Evolutionary conservation across 2,888 invertebrate species (phyloP).

Genomic region (Drosophila putrida): DNA sequence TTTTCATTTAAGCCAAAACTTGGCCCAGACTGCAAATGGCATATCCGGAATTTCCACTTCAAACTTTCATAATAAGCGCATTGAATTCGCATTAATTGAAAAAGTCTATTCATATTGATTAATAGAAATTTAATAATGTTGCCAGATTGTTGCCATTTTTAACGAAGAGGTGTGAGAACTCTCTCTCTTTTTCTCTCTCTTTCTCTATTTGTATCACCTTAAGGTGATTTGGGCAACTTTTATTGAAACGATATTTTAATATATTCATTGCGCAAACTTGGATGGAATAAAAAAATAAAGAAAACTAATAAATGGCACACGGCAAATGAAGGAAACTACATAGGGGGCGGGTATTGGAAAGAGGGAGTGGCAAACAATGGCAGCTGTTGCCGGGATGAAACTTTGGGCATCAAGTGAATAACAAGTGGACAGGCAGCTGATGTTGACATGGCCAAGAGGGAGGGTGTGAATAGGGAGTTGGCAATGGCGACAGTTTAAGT

Average conservation of each 20-base stretch:
- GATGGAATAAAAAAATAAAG: constrained; percentile 5
- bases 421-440: constrained; percentile 73
- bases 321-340: constrained; percentile 18
- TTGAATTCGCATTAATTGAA: constrained; percentile 55
- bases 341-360: background rate
- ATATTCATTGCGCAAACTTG: constrained; percentile 70
- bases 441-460: constrained; percentile 58
- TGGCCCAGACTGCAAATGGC: constrained; percentile 32
- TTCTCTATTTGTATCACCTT: constrained; percentile 14
- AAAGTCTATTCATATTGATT: constrained; percentile 44
- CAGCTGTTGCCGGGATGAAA: constrained; percentile 71
- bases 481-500: constrained; percentile 53
- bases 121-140: constrained; percentile 64
- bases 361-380: constrained; percentile 40
- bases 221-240: constrained; percentile 44
- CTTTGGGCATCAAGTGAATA: constrained; percentile 71
- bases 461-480: background rate
- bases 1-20: constrained; percentile 15
- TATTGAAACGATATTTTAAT: constrained; percentile 70
- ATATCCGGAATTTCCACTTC: constrained; percentile 15
- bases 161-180: background rate
- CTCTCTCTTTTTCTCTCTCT: background rate
- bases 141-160: constrained; percentile 30
- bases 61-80: constrained; percentile 64
- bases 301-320: constrained; percentile 37